Evolutionary conservation across 2,113 vertebrate genomes (phyloP), one percentile per base, ranked within the genome.

Genomic region (Lipotes vexillifer): DNA sequence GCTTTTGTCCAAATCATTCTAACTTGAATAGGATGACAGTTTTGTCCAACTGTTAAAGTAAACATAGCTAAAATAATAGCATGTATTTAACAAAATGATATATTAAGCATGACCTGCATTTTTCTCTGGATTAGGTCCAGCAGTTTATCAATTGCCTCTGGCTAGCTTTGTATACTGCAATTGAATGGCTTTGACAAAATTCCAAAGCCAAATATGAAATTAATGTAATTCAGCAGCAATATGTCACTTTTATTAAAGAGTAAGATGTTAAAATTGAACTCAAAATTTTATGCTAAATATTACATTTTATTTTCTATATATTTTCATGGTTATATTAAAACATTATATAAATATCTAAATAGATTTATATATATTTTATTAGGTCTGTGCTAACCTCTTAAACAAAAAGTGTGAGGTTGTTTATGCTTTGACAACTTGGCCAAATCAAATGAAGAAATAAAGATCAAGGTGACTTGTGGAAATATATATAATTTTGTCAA

Each of bases 21-120:
- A 71, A n/a, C 21, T 4, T 72, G 46, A 71, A 11, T 55, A 57
- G 61, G 29, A 12, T 4, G 38, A 85, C 12, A 69, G 11, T 33
- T 21, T 0, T 61, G 0, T 36, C 6, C 15, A 75, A 83, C 46
- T 66, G 18, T 65, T 21, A 68, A 25, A 88, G 17, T 86, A 97
- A 41, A 84, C 36, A 5, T 36, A 92, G 71, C 49, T 97, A 77
- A 96, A 93, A n/a, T 57, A 94, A 93, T 92, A 88, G 6, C 46
- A 65, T 81, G 5, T 57, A 83, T 15, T 20, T 91, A 44, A 10
- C 59, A 36, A 91, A 77, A n/a, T 83, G 0, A 72, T 91, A 27
- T 87, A 77, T 95, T 97, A 91, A 97, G 0, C 0, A 4, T 89
- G 25, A 88, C 1, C 2, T 83, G 17, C 0, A 31, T 69, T 77